These are phyloP conservation scores for Sebastiscus tertius DNA, from an alignment of 2,797 vertebrate species.

Conservation along the genomic window DNA sequence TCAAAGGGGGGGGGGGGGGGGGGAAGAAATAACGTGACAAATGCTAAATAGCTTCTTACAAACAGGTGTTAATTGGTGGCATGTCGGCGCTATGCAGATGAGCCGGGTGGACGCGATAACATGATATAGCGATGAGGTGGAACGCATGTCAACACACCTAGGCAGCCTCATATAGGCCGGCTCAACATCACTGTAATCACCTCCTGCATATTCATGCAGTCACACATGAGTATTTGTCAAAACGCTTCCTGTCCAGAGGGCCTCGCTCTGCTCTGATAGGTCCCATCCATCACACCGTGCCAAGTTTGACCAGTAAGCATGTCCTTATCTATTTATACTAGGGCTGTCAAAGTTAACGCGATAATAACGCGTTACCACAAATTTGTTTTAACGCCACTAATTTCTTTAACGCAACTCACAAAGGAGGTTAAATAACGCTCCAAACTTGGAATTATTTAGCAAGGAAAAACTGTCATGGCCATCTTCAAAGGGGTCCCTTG, in stretches of 20 bases:
- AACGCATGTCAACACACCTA: background rate
- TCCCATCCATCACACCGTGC: constrained; percentile 41
- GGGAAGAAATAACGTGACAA: background rate
- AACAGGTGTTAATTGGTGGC: constrained; percentile 65
- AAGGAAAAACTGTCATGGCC: too few species aligned
- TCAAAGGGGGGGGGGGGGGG: too few species aligned
- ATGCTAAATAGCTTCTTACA: constrained; percentile 50
- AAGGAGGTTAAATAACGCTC: too few species aligned
- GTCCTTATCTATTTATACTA: constrained; percentile 4
- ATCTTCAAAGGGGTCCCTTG: too few species aligned
- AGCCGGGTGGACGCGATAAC: constrained; percentile 28
- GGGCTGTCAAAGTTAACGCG: too few species aligned
- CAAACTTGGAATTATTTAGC: too few species aligned
- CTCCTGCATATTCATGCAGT: constrained; percentile 28
- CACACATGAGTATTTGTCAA: constrained; percentile 21
- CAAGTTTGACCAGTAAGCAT: constrained; percentile 5
- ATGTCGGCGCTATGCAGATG: constrained; percentile 57
- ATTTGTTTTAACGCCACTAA: too few species aligned
- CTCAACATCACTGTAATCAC: background rate
- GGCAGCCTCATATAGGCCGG: background rate
- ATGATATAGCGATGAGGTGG: background rate
- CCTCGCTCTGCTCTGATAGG: constrained; percentile 13
- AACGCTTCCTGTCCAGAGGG: constrained; percentile 18
- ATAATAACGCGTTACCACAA: too few species aligned
- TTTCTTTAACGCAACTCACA: too few species aligned